Evolutionary conservation across 2,888 invertebrate species (phyloP).

Genomic region (Dendrolimus houi): DNA sequence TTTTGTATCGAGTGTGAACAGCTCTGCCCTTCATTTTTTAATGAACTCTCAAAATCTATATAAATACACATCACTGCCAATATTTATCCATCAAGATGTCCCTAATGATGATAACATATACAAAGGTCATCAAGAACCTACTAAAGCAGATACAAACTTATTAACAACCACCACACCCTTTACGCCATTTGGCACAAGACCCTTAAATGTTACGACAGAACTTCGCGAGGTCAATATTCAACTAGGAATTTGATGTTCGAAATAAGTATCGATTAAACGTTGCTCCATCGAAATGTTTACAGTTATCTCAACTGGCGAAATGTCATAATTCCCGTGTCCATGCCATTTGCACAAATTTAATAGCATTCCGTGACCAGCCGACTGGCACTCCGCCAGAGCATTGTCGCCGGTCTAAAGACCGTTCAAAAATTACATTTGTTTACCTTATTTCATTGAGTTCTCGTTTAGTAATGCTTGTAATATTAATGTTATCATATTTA

Average conservation of each 20-base stretch:
- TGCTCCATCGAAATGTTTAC: slow-evolving; percentile 11
- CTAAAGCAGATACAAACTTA: no score
- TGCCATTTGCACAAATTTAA: slow-evolving; percentile 48
- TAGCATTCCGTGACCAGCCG: slow-evolving; percentile 31
- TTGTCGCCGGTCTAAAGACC: slow-evolving; percentile 23
- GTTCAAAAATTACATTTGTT: slow-evolving; percentile 26
- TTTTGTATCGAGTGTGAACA: no score
- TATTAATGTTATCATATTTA: slow-evolving; percentile 1
- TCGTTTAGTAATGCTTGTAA: slow-evolving; percentile 13
- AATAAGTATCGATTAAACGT: not conserved
- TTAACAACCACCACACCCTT: no score
- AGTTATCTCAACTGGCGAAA: slow-evolving; percentile 35
- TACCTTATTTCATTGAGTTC: slow-evolving; percentile 13
- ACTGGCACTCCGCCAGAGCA: slow-evolving; percentile 32
- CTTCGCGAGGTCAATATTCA: not conserved
- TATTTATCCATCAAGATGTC: no score
- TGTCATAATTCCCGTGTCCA: slow-evolving; percentile 53
- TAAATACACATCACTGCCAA: no score
- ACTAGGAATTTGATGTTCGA: not conserved
- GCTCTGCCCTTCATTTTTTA: no score
- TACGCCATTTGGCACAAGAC: no score
- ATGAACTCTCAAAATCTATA: no score
- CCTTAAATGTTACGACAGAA: no score
- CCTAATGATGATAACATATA: no score
- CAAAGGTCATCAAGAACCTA: no score